Conservation (phyloP, 2,888 invertebrate genomes). For the Dyspetes luteomarginatus region DNA sequence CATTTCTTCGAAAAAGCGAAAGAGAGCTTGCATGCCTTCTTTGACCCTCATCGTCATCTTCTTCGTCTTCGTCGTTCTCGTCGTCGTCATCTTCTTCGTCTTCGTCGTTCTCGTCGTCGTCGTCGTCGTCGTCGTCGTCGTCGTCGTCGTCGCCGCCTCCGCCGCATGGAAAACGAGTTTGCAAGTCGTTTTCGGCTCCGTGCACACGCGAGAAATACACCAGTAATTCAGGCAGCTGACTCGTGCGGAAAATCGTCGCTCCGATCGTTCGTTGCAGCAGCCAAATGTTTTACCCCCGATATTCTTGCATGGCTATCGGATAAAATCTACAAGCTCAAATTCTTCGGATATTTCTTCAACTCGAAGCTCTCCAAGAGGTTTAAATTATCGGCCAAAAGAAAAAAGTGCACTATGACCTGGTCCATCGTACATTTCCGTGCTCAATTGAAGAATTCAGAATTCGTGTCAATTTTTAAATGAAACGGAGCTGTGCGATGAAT, state of each 20-base stretch:
- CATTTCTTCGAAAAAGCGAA: slow-evolving; percentile 45
- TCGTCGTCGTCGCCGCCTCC: slow-evolving; percentile 23
- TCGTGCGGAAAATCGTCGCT: slow-evolving; percentile 50
- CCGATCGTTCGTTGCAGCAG: slow-evolving; percentile 45
- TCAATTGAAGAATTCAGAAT: too few relatives aligned
- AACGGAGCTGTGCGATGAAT: too few relatives aligned
- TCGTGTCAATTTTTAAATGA: too few relatives aligned
- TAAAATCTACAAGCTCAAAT: slow-evolving; percentile 36
- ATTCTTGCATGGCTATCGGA: slow-evolving; percentile 13
- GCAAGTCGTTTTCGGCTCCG: slow-evolving; percentile 52
- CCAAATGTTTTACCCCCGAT: not conserved
- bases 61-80: not conserved
- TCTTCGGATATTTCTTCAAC: not conserved
- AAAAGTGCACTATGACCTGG: too few relatives aligned
- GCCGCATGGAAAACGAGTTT: slow-evolving; percentile 57
- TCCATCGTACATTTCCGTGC: too few relatives aligned
- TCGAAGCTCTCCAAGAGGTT: not conserved
- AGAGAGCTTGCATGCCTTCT: slow-evolving; percentile 31
- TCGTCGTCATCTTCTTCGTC: slow-evolving; percentile 32
- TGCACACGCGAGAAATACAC: slow-evolving; percentile 48
- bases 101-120: slow-evolving; percentile 8
- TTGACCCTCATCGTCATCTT: slow-evolving; percentile 19
- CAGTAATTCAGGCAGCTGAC: slow-evolving; percentile 51
- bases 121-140: not conserved
- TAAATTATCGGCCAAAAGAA: not conserved